A percentile compares a stretch with the other conserved stretches of the same genome.
Evolutionary conservation across 2,797 vertebrate genomes (phyloP).

Genomic region (Cheirogaleus major): DNA sequence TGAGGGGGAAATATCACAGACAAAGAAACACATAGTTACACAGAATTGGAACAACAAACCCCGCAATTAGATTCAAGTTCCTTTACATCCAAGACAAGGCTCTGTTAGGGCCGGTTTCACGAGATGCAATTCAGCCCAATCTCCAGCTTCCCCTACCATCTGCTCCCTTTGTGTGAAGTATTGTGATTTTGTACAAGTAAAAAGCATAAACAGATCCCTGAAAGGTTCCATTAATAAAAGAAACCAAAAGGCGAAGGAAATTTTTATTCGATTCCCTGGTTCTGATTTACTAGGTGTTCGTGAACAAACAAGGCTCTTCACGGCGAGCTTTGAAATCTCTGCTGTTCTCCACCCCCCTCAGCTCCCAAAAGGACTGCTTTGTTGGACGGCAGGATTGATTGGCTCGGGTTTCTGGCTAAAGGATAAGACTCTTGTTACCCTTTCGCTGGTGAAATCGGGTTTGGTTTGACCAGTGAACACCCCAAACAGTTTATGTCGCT

Average conservation of each 20-base stretch:
- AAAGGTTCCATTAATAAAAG: slow-evolving; percentile 64
- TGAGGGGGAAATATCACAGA: not conserved
- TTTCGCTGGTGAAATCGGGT: not conserved
- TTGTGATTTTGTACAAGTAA: slow-evolving; percentile 75
- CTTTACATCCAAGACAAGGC: slow-evolving; percentile 69
- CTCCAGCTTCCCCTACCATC: slow-evolving; percentile 78
- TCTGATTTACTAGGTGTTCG: not conserved
- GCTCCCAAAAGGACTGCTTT: not conserved
- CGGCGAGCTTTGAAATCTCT: not conserved
- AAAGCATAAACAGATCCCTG: slow-evolving; percentile 73
- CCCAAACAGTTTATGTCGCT: not conserved
- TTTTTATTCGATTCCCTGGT: not conserved
- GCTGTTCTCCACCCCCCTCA: not conserved
- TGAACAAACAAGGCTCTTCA: not conserved
- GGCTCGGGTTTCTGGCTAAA: slow-evolving; percentile 23
- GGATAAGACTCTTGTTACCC: not conserved
- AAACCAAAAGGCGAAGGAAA: slow-evolving; percentile 15
- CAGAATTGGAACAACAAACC: slow-evolving; percentile 52
- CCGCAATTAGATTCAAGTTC: slow-evolving; percentile 59
- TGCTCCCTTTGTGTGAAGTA: slow-evolving; percentile 76
- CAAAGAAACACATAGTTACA: slow-evolving; percentile 70
- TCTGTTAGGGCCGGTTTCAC: slow-evolving; percentile 65
- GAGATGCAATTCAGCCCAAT: slow-evolving; percentile 70
- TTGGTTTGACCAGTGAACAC: slow-evolving; percentile 42
- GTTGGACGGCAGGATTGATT: not conserved